phyloP scores from a whole-genome alignment of 2,888 invertebrate genomes.

The Halocaridina rubra region DNA sequence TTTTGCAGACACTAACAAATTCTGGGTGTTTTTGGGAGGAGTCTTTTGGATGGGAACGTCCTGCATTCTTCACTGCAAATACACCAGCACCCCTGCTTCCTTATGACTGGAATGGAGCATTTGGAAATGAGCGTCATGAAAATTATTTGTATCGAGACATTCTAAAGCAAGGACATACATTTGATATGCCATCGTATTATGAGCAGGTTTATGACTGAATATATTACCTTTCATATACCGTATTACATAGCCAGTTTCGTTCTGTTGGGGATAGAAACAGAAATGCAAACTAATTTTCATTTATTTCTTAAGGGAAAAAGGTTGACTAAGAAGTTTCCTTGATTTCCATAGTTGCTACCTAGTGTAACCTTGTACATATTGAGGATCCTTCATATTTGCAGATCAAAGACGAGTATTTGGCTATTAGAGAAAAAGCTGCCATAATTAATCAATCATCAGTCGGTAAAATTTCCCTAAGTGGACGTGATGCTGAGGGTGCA shows the following conservation, averaged over 20 bases:
- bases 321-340: no score
- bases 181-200: conserved; percentile 84
- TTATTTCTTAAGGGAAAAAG: no score
- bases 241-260: no score
- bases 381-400: no score
- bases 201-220: conserved; percentile 80
- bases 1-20: conserved; percentile 74
- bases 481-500: conserved; percentile 83
- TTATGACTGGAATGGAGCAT: conserved; percentile 90
- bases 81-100: conserved; percentile 75
- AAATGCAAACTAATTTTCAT: no score
- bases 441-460: conserved; percentile 90
- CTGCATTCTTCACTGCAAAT: conserved; percentile 77
- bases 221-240: no score
- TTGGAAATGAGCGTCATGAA: conserved; percentile 77
- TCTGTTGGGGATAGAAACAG: no score
- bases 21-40: conserved; percentile 89
- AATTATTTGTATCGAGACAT: conserved; percentile 78
- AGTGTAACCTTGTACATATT: no score
- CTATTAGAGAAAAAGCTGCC: conserved; percentile 82
- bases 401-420: conserved; percentile 84
- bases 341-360: no score
- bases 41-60: conserved; percentile 87
- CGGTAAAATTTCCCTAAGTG: conserved; percentile 86
- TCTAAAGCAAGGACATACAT: conserved; percentile 81